These are phyloP conservation scores for Cryptocheilus praepositus DNA, from an alignment of 2,888 invertebrate genomes.

Conservation along the genomic window DNA sequence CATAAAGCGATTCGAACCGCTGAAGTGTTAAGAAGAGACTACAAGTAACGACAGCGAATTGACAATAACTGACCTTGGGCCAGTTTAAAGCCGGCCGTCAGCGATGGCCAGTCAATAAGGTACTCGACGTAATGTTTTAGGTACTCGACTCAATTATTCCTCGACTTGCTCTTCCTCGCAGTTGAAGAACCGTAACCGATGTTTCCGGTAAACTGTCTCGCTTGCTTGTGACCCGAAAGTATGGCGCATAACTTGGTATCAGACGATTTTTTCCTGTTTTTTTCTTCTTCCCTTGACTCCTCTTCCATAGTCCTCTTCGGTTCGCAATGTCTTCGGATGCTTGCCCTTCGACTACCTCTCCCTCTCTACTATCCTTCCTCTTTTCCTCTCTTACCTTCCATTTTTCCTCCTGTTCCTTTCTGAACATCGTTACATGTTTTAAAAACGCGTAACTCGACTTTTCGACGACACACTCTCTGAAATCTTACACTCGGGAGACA, in stretches of 20 bases:
- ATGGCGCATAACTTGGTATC: no score
- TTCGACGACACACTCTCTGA: no score
- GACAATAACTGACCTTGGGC: conserved; percentile 66
- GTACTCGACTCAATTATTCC: no score
- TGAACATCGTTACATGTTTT: not conserved
- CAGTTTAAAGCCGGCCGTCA: conserved; percentile 55
- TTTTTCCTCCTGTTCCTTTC: not conserved
- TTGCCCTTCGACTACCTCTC: conserved; percentile 19
- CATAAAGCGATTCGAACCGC: no score
- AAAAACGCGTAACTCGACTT: no score
- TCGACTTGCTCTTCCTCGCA: not conserved
- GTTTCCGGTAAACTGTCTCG: no score
- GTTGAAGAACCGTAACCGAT: conserved; percentile 3
- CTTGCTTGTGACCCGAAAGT: no score
- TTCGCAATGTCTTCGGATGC: not conserved
- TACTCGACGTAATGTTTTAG: conserved; percentile 5
- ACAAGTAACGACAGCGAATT: conserved; percentile 38
- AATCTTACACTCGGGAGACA: no score
- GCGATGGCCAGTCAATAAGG: conserved; percentile 7
- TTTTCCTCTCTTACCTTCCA: conserved; percentile 1
- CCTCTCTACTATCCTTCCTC: not conserved
- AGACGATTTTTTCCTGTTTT: conserved; percentile 32
- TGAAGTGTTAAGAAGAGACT: no score
- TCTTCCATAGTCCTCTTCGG: conserved; percentile 9
- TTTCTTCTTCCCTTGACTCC: conserved; percentile 24